Evolutionary conservation across 2,113 vertebrate genomes (phyloP).

Genomic region (Pelodiscus sinensis): DNA sequence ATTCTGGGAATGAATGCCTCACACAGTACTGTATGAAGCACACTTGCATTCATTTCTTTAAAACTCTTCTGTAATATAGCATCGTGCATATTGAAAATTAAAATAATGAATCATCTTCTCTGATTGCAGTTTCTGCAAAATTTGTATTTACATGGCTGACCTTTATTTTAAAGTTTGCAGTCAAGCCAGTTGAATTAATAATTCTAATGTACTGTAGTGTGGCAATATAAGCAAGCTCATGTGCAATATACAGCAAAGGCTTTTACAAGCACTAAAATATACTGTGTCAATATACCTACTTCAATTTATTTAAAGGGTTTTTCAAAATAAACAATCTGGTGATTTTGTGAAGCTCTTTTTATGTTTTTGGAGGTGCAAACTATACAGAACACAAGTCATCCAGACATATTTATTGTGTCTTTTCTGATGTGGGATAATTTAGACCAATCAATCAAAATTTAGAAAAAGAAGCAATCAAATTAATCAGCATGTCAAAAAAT

Average conservation of each 20-base stretch:
- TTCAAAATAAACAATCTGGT: background rate
- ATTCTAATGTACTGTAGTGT: background rate
- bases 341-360: constrained; percentile 20
- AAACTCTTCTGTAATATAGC: background rate
- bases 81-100: background rate
- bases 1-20: background rate
- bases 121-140: background rate
- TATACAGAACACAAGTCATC: constrained; percentile 14
- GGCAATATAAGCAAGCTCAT: background rate
- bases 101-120: background rate
- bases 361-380: background rate
- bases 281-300: background rate
- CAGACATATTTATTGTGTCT: background rate
- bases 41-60: background rate
- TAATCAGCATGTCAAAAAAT: background rate
- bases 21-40: background rate
- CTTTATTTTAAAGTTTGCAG: background rate
- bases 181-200: constrained; percentile 9
- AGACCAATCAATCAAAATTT: background rate
- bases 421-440: background rate
- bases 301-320: constrained; percentile 22
- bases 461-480: background rate
- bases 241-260: rapidly evolving
- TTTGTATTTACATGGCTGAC: background rate
- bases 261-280: background rate